phyloP scores from a whole-genome alignment of 2,113 vertebrate genomes.

The Ictidomys tridecemlineatus region DNA sequence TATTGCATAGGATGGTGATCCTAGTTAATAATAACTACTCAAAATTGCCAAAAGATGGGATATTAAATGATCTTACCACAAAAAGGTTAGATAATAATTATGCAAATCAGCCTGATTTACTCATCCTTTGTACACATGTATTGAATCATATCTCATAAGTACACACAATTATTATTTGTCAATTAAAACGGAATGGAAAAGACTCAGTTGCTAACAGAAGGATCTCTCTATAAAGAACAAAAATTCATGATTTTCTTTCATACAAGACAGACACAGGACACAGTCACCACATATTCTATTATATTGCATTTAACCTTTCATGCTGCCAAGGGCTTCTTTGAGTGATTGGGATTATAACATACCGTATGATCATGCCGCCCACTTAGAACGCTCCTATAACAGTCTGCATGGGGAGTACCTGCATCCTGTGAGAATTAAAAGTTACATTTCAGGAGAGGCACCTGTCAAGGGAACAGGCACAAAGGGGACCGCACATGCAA shows the following conservation, averaged over 20 bases:
- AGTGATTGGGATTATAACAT: not conserved
- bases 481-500: not conserved
- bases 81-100: not conserved
- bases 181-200: not conserved
- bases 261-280: not conserved
- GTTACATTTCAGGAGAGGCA: not conserved
- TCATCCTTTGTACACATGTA: not conserved
- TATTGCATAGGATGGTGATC: fast-evolving
- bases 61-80: not conserved
- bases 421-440: not conserved
- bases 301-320: not conserved
- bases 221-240: not conserved
- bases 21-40: not conserved
- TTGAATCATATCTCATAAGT: not conserved
- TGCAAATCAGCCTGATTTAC: not conserved
- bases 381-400: not conserved
- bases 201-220: not conserved
- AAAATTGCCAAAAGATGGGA: not conserved
- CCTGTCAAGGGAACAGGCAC: not conserved
- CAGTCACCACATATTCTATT: fast-evolving
- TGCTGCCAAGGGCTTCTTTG: not conserved
- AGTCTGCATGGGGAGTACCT: not conserved
- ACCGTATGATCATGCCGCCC: not conserved
- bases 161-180: not conserved
- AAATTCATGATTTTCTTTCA: not conserved